Evolutionary conservation across 2,888 invertebrate genomes (phyloP), one percentile per base, ranked within the genome.

Genomic region (Elmis aenea): DNA sequence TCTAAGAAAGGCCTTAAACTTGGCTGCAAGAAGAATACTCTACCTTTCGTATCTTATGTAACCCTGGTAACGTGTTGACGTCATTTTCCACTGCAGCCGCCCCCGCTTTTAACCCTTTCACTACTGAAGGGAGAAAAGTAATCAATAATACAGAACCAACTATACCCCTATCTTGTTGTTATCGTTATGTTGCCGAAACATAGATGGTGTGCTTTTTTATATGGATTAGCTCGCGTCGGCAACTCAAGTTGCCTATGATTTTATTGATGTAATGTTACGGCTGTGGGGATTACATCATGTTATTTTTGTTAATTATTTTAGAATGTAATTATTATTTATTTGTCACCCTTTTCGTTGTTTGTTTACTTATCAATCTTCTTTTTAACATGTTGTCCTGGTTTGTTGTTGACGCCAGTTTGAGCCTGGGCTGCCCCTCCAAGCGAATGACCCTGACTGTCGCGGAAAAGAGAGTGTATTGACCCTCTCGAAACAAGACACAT

Each of bases 11-110:
- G 38, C 26, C 14, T n/a, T 23, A 23, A 22, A 18, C 29, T 14
- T 20, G 8, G 24, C 9, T 20, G 10, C 21, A 4, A 26, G 3
- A 20, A 29, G n/a, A 9, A 18, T 10, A 14, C 3, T 23, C 11
- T 10, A 38, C 15, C 37, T 14, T 27, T 26, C 23, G 8, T 13
- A 67, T 50, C 47, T 38, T 27, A 30, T 42, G 42, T 24, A 11
- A 30, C 20, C 73, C 73, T 73, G 68, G 45, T 74, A 70, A 62
- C 25, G 68, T 73, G 71, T 73, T 73, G 73, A 73, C 73, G 73
- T 73, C 73, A 73, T 70, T 39, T 45, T 48, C 42, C 33, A 44
- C 31, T 34, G 25, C 33, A 35, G 34, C 38, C 38, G 38, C 38
- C 34, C 33, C 38, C 38, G 34, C 42, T 31, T 38, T 27, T 42